Base-by-base conservation (phyloP, 2,888 invertebrate species). In the Drosophila atripex region DNA sequence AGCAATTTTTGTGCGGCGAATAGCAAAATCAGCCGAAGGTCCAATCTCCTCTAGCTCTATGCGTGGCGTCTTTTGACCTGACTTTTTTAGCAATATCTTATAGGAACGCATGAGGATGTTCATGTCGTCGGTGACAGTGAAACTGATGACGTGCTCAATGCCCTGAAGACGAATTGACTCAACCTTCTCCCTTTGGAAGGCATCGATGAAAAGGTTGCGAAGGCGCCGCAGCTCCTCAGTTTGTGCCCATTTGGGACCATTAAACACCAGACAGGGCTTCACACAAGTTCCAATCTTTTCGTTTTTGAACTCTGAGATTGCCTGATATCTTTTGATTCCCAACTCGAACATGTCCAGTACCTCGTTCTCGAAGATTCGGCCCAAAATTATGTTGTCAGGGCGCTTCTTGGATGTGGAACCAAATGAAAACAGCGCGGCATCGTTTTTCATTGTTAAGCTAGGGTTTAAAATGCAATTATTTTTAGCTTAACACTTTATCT, bases 271-370 rank as follows among this genome's bases (percentile, higher is more conserved):
- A 85, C 97, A 96, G 0, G 99, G 99, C 91, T 99, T 99, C 0
- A 95, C 94, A 5, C 97, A 98, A 4, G 94, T 92, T 0, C 95
- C 92, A 25, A 96, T 94, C 91, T 96, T 97, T 55, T 95, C 94
- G 58, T 94, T 94, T 71, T 94, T 94, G 86, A 98, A 97, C 46
- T 96, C 96, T 16, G 93, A 92, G 90, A 99, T 93, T 0, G 96
- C 93, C 89, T 95, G 94, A 90, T 94, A 98, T 57, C 95, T 94
- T 56, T 97, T 96, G 21, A 99, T 94, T 11, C 98, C 97, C 59
- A 99, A 93, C 92, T 99, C 99, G 61, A 97, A 94, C 98, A 99
- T 98, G 90, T 99, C 99, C 60, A 99, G 92, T 30, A 99, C 92
- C 61, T 96, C 95, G 86, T 96, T 94, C 91, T 99, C 97, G 91